Base-by-base conservation (phyloP, 2,888 invertebrate genomes). In the Sicus ferrugineus region DNA sequence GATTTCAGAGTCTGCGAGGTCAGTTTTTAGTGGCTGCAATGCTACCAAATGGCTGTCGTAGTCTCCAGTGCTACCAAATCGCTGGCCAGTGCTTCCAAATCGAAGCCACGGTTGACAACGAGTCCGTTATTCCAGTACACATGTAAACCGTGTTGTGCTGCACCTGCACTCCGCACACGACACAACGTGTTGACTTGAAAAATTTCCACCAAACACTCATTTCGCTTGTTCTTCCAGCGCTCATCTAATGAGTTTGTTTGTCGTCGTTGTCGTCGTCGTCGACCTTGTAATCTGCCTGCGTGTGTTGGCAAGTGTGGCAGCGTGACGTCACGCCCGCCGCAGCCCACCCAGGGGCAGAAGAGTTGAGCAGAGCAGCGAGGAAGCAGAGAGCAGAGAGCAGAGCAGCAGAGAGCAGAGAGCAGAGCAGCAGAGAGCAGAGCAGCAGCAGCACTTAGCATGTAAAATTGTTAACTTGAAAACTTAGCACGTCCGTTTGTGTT, bases 381-480 rank as follows among this genome's bases (percentile, higher is more conserved):
- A 14, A 11, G 46, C n/a, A 6, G 46, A n/a, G 19, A 46, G n/a
- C 46, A 16, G n/a, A 3, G 19, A 46, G 4, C n/a, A 19, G n/a
- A 46, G n/a, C n/a, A 3, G 38, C 59, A 19, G 11, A 21, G n/a
- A 3, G 21, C 21, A 38, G 14, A 9, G 42, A 21, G n/a, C n/a
- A n/a, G n/a, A n/a, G n/a, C n/a, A n/a, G n/a, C n/a, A n/a, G n/a
- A n/a, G n/a, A n/a, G n/a, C n/a, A n/a, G n/a, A 28, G 28, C 50
- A 30, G 50, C 61, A 21, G 28, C 50, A 48, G 31, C 30, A 30
- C 42, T 56, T 56, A 46, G 66, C 66, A 56, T 66, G 66, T 66
- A 66, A 66, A 56, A 56, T 56, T 66, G 66, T 66, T 66, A 66
- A 56, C 66, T 56, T 56, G 58, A 66, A 66, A 7, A 42, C 42